Base-by-base conservation (phyloP, 2,113 vertebrate species). In the Sceloporus tristichus region DNA sequence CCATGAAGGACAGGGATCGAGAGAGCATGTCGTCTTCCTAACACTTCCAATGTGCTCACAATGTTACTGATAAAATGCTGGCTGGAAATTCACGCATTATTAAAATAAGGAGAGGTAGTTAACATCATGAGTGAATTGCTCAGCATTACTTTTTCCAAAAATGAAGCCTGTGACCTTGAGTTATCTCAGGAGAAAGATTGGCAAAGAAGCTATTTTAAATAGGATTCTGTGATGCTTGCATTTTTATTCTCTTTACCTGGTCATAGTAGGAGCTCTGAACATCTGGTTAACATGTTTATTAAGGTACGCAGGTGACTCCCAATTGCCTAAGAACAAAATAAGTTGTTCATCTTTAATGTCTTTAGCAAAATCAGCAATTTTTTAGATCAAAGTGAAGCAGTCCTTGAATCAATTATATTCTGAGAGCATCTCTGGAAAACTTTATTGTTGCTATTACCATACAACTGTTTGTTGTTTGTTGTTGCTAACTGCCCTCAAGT, bases 361-460 rank as follows among this genome's bases (percentile, higher is more conserved):
- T 84, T 85, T 88, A 82, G 10, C 54, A 84, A 89, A 91, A 87
- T 48, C 0, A 7, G 40, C n/a, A 85, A 9, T 10, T 91, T 91
- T 77, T 77, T 85, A 88, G 65, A 53, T 87, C 68, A 65, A 18
- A 85, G 79, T 83, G 56, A 90, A 90, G 56, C 40, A 66, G 85
- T 54, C 38, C 71, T 83, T 27, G 9, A 70, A 59, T 87, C 90
- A 62, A 62, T 92, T 91, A 86, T 85, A 93, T 94, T 91, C 76
- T 65, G 76, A 66, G 82, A 90, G 71, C 74, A 91, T 88, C 54
- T 27, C 88, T 85, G 83, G 74, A 71, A 89, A 84, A 85, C 71
- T 5, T 2, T 82, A 82, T 71, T 70, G 62, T 5, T 65, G 68
- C 74, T 90, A 93, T 92, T 93, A 91, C 81, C 85, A 91, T 85